Evolutionary conservation across 2,888 invertebrate genomes (phyloP), one percentile per base, ranked within the genome.

Genomic region (Xestobium rufovillosum): DNA sequence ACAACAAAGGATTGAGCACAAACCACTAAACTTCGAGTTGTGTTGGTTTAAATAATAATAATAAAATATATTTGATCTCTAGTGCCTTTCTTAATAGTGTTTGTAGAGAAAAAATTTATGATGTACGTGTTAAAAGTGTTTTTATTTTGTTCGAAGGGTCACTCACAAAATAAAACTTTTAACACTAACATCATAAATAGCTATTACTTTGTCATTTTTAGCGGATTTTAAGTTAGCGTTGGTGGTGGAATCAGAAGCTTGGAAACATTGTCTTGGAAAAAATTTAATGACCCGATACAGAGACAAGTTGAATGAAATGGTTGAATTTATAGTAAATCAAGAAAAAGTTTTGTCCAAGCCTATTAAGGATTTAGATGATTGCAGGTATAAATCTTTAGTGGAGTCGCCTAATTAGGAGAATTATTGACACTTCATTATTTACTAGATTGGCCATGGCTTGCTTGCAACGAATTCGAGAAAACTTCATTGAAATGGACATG

Each of bases 401-500:
- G 6, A 38, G 4, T 26, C 23, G n/a, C n/a, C n/a, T 19, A 8
- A n/a, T n/a, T n/a, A n/a, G n/a, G n/a, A n/a, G n/a, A n/a, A n/a
- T n/a, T 41, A 26, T n/a, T 29, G 3, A 36, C 31, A 28, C 8
- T 17, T 25, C n/a, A 15, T 10, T 26, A 14, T 15, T 31, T 41
- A 45, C 36, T 41, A 75, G 87, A 52, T 61, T 82, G 14, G 85
- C 85, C 2, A 90, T 91, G 88, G 66, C 75, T 51, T 85, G 86
- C 43, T 69, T 89, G 32, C 77, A 78, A 50, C 69, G 74, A 44
- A 80, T 91, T 43, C 70, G 88, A 31, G 78, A 86, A 38, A 78
- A 83, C 53, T 83, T 82, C 53, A 85, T 88, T 51, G 73, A 78
- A 44, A 80, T 88, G 75, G 89, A 90, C 47, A 75, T 81, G 72